phyloP scores from a whole-genome alignment of 2,113 vertebrate genomes.

The Melanocharis versteri region DNA sequence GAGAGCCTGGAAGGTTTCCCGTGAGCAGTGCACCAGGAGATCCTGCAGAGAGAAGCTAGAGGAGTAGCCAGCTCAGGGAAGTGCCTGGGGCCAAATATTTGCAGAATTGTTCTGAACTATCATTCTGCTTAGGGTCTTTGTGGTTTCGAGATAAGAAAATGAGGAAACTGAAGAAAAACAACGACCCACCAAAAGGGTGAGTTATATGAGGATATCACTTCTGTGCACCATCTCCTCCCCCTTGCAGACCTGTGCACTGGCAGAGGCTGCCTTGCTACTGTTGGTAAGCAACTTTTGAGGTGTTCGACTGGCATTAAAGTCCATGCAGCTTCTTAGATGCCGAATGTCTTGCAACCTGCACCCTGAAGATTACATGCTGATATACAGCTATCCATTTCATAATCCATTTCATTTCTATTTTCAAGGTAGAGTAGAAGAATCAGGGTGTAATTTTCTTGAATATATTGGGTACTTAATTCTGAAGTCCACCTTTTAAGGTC shows the following conservation, averaged over 20 bases:
- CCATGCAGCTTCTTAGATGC: neutral
- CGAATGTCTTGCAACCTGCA: neutral
- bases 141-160: slow-evolving; percentile 45
- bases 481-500: neutral
- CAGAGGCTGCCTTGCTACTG: neutral
- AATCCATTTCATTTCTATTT: neutral
- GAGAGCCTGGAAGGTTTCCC: neutral
- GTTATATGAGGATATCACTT: neutral
- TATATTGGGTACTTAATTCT: neutral
- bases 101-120: neutral
- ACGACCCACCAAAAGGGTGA: neutral
- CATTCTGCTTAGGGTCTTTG: neutral
- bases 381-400: neutral
- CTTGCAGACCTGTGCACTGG: neutral
- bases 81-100: neutral
- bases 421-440: neutral
- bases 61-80: neutral
- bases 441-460: neutral
- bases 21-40: neutral
- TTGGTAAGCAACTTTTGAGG: neutral
- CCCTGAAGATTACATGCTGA: neutral
- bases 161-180: slow-evolving; percentile 44
- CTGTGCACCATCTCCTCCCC: neutral
- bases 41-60: neutral
- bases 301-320: neutral